Evolutionary conservation across 2,797 vertebrate genomes (phyloP).

Genomic region (Anguilla obscura): DNA sequence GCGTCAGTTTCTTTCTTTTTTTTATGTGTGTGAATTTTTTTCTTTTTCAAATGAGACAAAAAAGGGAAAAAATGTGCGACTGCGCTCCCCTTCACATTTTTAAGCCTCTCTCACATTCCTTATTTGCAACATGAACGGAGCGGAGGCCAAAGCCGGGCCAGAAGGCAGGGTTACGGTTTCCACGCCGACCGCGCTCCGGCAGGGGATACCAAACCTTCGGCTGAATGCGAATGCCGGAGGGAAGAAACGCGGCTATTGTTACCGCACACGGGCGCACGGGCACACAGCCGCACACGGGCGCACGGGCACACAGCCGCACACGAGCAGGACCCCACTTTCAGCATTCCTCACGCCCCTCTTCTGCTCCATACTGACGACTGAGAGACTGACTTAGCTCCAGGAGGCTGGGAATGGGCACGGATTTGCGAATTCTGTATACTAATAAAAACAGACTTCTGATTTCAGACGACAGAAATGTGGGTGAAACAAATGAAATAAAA

Average conservation of each 20-base stretch:
- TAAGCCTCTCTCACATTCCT: conserved; percentile 16
- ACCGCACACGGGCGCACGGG: neutral
- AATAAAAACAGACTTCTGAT: neutral
- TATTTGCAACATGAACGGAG: conserved; percentile 9
- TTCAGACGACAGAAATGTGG: neutral
- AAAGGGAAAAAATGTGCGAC: neutral
- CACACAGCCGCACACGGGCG: neutral
- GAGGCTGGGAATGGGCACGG: neutral
- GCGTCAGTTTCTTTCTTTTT: neutral
- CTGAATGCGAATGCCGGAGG: conserved; percentile 1
- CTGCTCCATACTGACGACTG: neutral
- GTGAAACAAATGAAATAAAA: neutral
- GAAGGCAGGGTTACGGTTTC: conserved; percentile 4
- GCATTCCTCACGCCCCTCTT: neutral
- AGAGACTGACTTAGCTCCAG: neutral
- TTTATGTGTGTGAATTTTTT: neutral
- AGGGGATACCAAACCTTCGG: neutral
- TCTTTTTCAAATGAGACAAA: neutral
- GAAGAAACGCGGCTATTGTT: neutral
- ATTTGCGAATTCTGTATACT: neutral
- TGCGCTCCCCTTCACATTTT: neutral
- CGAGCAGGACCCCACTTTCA: neutral
- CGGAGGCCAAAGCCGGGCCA: neutral
- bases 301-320: neutral
- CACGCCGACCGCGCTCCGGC: neutral